A percentile compares a stretch with the other conserved stretches of the same genome.
phyloP scores from a whole-genome alignment of 2,888 invertebrate species.

The Diaphora mendica region DNA sequence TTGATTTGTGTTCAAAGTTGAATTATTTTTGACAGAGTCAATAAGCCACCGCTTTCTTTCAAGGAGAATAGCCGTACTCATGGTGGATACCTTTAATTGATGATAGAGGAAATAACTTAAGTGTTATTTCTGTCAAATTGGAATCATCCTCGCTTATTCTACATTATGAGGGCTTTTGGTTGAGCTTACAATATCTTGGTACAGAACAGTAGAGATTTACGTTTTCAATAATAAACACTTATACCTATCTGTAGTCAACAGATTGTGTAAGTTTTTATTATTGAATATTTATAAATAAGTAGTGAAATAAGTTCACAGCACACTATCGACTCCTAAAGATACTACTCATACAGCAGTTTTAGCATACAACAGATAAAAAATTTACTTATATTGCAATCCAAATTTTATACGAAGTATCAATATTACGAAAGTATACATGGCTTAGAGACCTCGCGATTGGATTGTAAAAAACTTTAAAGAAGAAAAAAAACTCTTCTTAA shows the following conservation, averaged over 20 bases:
- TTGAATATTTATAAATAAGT: not conserved
- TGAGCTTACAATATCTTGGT: not conserved
- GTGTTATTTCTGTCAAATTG: constrained; percentile 17
- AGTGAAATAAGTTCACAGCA: not conserved
- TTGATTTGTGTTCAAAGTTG: constrained; percentile 85
- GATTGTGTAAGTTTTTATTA: not conserved
- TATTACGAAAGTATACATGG: too few species aligned
- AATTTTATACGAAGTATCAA: too few species aligned
- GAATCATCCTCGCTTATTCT: not conserved
- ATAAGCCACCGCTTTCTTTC: constrained; percentile 80
- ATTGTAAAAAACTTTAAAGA: not conserved
- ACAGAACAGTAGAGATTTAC: not conserved
- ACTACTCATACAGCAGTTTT: too few species aligned
- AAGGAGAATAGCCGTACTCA: constrained; percentile 54
- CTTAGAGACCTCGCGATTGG: too few species aligned
- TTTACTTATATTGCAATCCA: too few species aligned
- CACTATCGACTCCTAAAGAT: not conserved
- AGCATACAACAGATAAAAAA: too few species aligned
- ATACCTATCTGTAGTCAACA: not conserved
- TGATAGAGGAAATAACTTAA: constrained; percentile 25
- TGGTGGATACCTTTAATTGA: constrained; percentile 32
- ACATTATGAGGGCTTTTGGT: constrained; percentile 3
- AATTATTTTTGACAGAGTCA: constrained; percentile 85
- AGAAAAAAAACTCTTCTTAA: not conserved
- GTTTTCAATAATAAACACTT: not conserved